phyloP scores from a whole-genome alignment of 2,888 invertebrate species.

The Parnassius smintheus region DNA sequence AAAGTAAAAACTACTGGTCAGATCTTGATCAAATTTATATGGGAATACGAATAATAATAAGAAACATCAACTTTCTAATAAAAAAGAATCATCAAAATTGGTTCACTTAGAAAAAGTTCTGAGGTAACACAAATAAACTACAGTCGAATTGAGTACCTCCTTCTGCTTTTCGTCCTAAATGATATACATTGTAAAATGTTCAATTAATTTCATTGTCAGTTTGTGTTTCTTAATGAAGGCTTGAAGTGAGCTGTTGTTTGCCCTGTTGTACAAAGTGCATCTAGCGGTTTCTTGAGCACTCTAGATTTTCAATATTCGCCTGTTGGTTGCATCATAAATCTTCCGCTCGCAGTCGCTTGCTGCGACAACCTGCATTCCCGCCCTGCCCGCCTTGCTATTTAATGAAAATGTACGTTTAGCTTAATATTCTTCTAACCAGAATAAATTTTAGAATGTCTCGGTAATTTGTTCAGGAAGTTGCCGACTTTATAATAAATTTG shows the following conservation, averaged over 20 bases:
- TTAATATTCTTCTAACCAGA: conserved; percentile 51
- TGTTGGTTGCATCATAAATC: conserved; percentile 76
- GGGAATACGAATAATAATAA: too few relatives aligned
- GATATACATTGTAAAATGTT: not conserved
- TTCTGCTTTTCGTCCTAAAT: too few relatives aligned
- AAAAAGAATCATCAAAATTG: too few relatives aligned
- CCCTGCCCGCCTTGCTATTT: conserved; percentile 64
- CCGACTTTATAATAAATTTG: not conserved
- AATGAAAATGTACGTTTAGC: conserved; percentile 69
- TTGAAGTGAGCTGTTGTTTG: conserved; percentile 38
- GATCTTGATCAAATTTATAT: too few relatives aligned
- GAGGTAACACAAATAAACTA: too few relatives aligned
- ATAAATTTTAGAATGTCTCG: conserved; percentile 33
- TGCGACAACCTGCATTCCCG: conserved; percentile 70
- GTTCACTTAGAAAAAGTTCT: too few relatives aligned
- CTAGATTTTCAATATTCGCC: conserved; percentile 74
- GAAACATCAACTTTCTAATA: too few relatives aligned
- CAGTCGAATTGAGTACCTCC: too few relatives aligned
- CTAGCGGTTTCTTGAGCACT: conserved; percentile 62
- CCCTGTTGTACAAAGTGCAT: conserved; percentile 58
- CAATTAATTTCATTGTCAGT: conserved; percentile 4
- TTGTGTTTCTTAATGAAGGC: conserved; percentile 24
- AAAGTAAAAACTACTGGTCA: too few relatives aligned
- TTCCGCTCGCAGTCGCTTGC: conserved; percentile 55
- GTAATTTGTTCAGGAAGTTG: conserved; percentile 15